Base-by-base conservation (phyloP, 1,140 invertebrate genomes). In the Drosophila kepulauana region DNA sequence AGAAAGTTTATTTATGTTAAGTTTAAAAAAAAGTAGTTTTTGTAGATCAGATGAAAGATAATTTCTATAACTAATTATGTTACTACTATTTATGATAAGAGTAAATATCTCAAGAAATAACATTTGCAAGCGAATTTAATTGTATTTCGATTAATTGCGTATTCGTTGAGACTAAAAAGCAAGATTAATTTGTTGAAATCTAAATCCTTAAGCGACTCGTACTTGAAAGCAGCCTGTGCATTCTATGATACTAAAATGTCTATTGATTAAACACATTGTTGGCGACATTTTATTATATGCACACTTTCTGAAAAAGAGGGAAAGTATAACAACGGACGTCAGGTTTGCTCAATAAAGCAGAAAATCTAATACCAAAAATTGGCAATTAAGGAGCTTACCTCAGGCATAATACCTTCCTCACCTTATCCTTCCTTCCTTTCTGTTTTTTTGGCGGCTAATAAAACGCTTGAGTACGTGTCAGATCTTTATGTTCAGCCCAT, bases 381-480 rank as follows among this genome's bases (percentile, higher is more conserved):
- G 71, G 48, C 65, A 62, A 74, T 74, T 74, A 74, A 69, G 57
- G 13, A 3, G 52, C 35, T 62, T 28, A 49, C 43, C 35, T 49
- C 35, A 49, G 25, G 33, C 43, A 13, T 35, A 65, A 65, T 75
- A 59, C 52, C 52, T 70, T 63, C 45, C 15, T 51, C 13, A 15
- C 30, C 3, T 33, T 54, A 13, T 2, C 11, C 11, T 28, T 20
- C 25, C 25, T 13, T 11, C 20, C 48, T 10, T 25, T 25, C 20
- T 25, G 20, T 20, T 25, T 4, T 20, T 20, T 8, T 28, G 6
- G 16, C 3, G 13, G 35, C 54, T 59, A 75, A 75, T 65, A 65
- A 75, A 75, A 75, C 33, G 62, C 16, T 49, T 64, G 58, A 73
- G 73, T 65, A 65, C 64, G 68, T 74, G 69, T 71, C 45, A 68